Evolutionary conservation across 2,113 vertebrate genomes (phyloP).

Genomic region (Saguinus imperator): DNA sequence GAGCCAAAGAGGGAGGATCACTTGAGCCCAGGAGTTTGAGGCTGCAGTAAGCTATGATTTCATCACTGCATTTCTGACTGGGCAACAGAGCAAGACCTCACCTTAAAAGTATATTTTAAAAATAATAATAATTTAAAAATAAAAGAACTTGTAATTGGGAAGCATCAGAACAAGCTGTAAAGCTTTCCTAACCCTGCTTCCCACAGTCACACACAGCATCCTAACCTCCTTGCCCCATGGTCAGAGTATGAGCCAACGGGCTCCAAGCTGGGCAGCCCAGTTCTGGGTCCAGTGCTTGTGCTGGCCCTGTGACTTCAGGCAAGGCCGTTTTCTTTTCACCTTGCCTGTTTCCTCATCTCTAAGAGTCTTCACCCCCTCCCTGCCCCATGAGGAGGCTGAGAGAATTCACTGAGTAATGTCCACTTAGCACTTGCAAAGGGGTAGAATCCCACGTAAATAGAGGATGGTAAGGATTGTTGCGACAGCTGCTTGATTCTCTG

Average conservation of each 20-base stretch:
- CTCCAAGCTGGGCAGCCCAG: neutral
- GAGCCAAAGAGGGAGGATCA: too few species aligned
- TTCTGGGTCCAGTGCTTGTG: neutral
- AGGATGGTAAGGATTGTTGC: slow-evolving; percentile 58
- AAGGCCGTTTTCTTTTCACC: slow-evolving; percentile 1
- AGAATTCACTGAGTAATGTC: slow-evolving; percentile 70
- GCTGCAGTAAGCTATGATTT: too few species aligned
- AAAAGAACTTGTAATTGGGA: neutral
- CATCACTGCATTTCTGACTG: too few species aligned
- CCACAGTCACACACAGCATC: neutral
- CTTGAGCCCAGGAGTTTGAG: too few species aligned
- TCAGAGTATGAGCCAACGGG: neutral
- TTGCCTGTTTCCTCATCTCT: slow-evolving; percentile 60
- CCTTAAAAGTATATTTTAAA: too few species aligned
- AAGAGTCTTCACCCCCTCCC: slow-evolving; percentile 60
- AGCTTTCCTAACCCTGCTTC: neutral
- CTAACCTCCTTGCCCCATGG: neutral
- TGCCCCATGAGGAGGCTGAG: slow-evolving; percentile 61
- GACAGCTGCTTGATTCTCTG: slow-evolving; percentile 66
- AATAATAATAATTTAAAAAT: too few species aligned
- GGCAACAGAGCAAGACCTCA: too few species aligned
- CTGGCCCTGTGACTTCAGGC: neutral
- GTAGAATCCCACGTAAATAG: slow-evolving; percentile 51
- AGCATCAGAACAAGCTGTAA: neutral
- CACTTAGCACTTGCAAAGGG: slow-evolving; percentile 56